These are phyloP conservation scores for Theretra japonica DNA, from an alignment of 2,888 invertebrate genomes.

Conservation along the genomic window DNA sequence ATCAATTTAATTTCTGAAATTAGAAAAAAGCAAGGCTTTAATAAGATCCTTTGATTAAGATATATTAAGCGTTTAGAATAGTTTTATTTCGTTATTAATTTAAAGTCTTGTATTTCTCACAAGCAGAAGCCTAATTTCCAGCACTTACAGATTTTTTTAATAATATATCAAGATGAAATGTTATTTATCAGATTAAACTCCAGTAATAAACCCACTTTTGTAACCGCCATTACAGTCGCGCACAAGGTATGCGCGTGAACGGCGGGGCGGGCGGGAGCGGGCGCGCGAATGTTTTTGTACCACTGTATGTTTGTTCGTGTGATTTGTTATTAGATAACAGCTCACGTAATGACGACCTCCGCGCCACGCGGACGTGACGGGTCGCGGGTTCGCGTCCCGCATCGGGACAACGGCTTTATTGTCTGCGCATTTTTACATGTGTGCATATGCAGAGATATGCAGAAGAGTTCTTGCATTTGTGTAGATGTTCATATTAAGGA, in stretches of 20 bases:
- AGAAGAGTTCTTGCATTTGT: neutral
- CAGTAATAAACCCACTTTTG: neutral
- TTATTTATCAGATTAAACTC: neutral
- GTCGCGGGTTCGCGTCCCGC: conserved; percentile 23
- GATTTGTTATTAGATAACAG: conserved; percentile 45
- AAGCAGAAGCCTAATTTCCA: neutral
- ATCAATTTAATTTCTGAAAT: too few relatives aligned
- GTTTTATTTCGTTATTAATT: too few relatives aligned
- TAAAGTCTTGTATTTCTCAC: too few relatives aligned
- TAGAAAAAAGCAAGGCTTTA: too few relatives aligned
- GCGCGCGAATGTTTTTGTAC: conserved; percentile 25
- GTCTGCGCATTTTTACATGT: conserved; percentile 1
- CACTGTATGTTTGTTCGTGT: conserved; percentile 40
- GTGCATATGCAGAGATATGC: neutral
- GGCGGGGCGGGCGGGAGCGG: conserved; percentile 9
- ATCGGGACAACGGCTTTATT: conserved; percentile 14
- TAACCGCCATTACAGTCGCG: conserved; percentile 9
- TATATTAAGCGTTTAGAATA: too few relatives aligned
- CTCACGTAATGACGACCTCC: conserved; percentile 30
- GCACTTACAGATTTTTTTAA: neutral
- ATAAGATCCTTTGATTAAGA: too few relatives aligned
- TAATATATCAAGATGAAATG: too few relatives aligned
- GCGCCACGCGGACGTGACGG: conserved; percentile 22
- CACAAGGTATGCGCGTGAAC: neutral
- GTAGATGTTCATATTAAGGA: too few relatives aligned